Base-by-base conservation (phyloP, 2,888 invertebrate genomes). In the Conchocele bisecta region DNA sequence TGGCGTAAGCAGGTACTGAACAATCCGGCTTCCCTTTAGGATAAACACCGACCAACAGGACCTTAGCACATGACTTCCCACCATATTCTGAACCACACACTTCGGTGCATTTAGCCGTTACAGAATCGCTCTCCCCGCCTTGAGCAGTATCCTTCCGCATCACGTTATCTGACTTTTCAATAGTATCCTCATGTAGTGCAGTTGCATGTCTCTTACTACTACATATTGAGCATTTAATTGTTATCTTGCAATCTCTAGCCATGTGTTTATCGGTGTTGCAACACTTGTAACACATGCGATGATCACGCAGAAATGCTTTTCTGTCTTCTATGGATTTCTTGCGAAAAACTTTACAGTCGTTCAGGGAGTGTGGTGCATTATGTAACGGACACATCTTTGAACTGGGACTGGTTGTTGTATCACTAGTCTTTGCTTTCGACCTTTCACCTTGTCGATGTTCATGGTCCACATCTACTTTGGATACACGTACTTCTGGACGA, bases 41-140 rank as follows among this genome's bases (percentile, higher is more conserved):
- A 35, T 60, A 73, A 22, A 66, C 68, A 28, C 61, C 67, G 5
- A 72, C 63, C 7, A 73, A 48, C 7, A 78, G 13, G 4, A 68
- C 73, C 51, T 78, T 81, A 13, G 67, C 70, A 59, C 78, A 81
- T 3, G 77, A 78, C 46, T 70, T 78, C 1, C 74, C 74, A 20
- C 22, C 28, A n/a, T 41, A 48, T 2, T 1, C 41, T n/a, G 31
- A 17, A 13, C 59, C 60, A 58, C 64, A 59, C 7, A 70, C 6
- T 22, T 58, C 31, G 4, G 58, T 63, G 26, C 64, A 58, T 28
- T 42, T 51, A 44, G 20, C 31, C 7, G 15, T 20, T 4, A 48
- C 48, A 11, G 15, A 35, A 44, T 17, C n/a, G 5, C 6, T 7
- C 57, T 57, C 42, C 57, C 57, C 57, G 57, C 57, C 57, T 28